Conservation (phyloP, 2,113 vertebrate species). For the Hoplias malabaricus region DNA sequence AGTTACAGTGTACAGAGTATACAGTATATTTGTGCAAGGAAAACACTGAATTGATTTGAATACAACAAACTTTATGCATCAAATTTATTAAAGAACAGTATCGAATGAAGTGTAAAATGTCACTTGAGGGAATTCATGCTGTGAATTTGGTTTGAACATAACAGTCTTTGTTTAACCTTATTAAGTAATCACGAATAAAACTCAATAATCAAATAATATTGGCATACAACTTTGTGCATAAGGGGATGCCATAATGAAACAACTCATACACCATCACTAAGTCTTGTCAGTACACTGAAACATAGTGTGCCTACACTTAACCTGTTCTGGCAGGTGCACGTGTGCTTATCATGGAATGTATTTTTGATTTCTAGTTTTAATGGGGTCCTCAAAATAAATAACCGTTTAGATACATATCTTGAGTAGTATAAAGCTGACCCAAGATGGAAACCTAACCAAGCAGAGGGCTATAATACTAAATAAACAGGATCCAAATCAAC, state of each 20-base stretch:
- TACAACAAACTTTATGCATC: not conserved
- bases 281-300: not conserved
- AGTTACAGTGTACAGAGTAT: not conserved
- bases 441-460: not conserved
- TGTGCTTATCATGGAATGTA: not conserved
- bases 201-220: too few relatives aligned
- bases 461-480: not conserved
- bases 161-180: not conserved
- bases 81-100: not conserved
- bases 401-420: not conserved
- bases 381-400: constrained; percentile 11
- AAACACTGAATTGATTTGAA: not conserved
- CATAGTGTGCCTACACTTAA: too few relatives aligned
- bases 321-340: not conserved
- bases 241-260: too few relatives aligned
- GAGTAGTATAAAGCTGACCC: not conserved
- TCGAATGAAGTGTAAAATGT: not conserved
- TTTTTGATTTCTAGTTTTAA: not conserved
- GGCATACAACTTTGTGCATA: too few relatives aligned
- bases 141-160: not conserved
- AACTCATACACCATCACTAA: not conserved
- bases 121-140: not conserved
- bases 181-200: too few relatives aligned
- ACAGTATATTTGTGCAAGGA: not conserved
- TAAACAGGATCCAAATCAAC: not conserved